Evolutionary conservation across 1,140 invertebrate species (phyloP).

Genomic region (Bombus polaris): DNA sequence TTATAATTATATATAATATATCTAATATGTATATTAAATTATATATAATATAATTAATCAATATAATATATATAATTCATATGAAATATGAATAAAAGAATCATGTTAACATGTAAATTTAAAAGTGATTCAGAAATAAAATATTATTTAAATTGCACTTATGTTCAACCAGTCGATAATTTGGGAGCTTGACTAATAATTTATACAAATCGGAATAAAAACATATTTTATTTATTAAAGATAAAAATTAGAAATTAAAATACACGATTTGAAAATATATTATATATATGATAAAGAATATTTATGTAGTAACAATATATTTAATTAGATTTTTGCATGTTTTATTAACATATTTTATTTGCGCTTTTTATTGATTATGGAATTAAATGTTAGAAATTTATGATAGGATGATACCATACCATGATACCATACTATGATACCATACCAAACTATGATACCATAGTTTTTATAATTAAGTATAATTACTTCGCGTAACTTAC

Average conservation of each 20-base stretch:
- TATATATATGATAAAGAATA: neutral
- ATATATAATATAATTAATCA: no score
- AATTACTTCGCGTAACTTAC: neutral
- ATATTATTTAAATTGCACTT: neutral
- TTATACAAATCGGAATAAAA: neutral
- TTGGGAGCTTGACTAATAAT: neutral
- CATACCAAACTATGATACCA: no score
- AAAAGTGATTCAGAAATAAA: neutral
- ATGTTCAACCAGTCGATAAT: neutral
- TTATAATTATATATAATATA: neutral
- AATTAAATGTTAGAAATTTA: neutral
- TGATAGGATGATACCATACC: no score
- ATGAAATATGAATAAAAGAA: neutral
- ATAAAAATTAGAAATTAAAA: neutral
- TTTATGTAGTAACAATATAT: neutral
- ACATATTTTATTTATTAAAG: neutral
- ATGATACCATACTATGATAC: no score
- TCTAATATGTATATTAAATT: no score
- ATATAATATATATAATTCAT: no score
- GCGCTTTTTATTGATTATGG: neutral
- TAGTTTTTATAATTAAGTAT: neutral
- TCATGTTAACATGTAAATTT: neutral
- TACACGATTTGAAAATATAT: neutral
- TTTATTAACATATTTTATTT: neutral
- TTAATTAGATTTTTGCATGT: neutral